These are phyloP conservation scores for Eupithecia inturbata DNA, from an alignment of 2,888 invertebrate genomes.

Conservation along the genomic window DNA sequence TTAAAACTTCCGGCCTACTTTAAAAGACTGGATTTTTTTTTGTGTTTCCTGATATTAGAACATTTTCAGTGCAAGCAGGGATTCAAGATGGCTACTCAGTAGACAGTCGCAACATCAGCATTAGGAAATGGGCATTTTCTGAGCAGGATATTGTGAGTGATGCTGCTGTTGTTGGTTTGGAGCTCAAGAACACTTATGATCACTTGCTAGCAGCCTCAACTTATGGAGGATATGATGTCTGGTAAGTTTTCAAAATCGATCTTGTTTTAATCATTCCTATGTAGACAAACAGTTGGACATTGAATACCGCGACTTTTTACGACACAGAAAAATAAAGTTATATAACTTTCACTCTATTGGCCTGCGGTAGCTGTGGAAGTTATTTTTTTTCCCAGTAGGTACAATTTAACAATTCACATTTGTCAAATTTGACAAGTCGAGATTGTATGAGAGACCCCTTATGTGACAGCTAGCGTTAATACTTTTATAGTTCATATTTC, in stretches of 20 bases:
- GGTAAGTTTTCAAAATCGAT: slow-evolving; percentile 59
- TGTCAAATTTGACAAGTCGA: too few relatives aligned
- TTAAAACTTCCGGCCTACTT: neutral
- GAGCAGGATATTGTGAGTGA: slow-evolving; percentile 90
- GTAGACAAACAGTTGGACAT: neutral
- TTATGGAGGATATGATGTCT: slow-evolving; percentile 88
- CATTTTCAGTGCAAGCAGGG: slow-evolving; percentile 86
- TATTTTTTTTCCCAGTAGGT: too few relatives aligned
- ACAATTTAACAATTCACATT: neutral
- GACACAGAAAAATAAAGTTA: neutral
- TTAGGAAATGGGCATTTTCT: slow-evolving; percentile 94
- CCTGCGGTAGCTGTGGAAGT: too few relatives aligned
- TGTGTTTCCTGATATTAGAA: slow-evolving; percentile 38
- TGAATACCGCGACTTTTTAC: neutral
- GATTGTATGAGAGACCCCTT: neutral
- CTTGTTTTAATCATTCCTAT: neutral
- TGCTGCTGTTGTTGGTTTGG: slow-evolving; percentile 89
- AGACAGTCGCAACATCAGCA: slow-evolving; percentile 86
- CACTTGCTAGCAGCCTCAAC: slow-evolving; percentile 92
- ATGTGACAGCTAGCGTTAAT: neutral
- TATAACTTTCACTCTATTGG: neutral
- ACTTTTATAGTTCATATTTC: neutral
- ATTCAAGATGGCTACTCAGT: slow-evolving; percentile 82
- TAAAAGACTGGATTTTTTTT: neutral
- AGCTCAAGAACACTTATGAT: slow-evolving; percentile 91